A percentile compares a stretch with the other conserved stretches of the same genome.
Evolutionary conservation across 2,797 vertebrate genomes (phyloP).

Genomic region (Loriculus beryllinus): DNA sequence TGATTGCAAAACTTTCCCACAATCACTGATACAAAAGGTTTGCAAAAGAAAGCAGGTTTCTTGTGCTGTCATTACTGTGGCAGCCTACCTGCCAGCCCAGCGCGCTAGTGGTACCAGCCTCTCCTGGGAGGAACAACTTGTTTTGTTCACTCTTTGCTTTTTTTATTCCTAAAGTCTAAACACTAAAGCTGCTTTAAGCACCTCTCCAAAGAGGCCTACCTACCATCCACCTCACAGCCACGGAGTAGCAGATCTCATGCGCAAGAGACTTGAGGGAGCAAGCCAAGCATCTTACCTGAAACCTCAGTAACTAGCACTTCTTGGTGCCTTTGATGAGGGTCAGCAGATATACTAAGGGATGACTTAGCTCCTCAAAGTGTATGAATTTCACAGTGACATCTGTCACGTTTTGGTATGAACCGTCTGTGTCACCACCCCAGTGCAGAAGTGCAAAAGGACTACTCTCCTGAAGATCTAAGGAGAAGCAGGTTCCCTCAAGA

Average conservation of each 20-base stretch:
- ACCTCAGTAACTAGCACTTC: neutral
- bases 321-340: neutral
- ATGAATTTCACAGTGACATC: neutral
- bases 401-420: neutral
- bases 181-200: neutral
- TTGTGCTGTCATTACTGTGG: neutral
- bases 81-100: neutral
- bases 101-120: neutral
- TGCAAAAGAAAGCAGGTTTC: neutral
- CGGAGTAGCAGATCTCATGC: fast-evolving
- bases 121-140: neutral
- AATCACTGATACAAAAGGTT: neutral
- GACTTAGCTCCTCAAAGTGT: neutral
- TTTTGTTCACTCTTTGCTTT: neutral
- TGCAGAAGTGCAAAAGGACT: neutral
- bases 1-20: constrained; percentile 28
- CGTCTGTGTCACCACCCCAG: neutral
- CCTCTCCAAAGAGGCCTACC: neutral
- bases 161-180: neutral
- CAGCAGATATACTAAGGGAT: neutral
- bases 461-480: neutral
- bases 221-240: neutral
- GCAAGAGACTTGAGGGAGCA: neutral
- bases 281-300: neutral
- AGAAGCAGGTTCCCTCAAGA: neutral